Conservation (phyloP, 2,888 invertebrate genomes). For the Drosophila sordidapex region DNA sequence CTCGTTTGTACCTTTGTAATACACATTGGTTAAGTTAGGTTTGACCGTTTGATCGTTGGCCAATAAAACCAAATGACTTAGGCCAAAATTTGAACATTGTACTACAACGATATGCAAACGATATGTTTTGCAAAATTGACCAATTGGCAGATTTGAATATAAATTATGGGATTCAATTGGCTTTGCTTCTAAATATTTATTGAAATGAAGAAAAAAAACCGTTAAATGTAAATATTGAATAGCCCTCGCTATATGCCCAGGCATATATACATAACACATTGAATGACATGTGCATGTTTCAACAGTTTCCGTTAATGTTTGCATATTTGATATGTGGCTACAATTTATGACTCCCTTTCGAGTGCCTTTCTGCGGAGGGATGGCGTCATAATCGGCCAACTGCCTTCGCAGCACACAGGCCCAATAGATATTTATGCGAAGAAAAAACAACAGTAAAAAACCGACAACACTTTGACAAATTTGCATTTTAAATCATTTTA, state of each 20-base stretch:
- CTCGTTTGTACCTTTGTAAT: background rate
- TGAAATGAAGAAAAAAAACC: background rate
- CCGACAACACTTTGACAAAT: slow-evolving; percentile 38
- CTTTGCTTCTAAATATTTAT: background rate
- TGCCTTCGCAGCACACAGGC: slow-evolving; percentile 4
- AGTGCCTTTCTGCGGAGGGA: slow-evolving; percentile 4
- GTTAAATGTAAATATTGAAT: background rate
- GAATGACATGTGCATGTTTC: slow-evolving; percentile 46
- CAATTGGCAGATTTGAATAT: background rate
- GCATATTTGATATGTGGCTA: slow-evolving; percentile 33
- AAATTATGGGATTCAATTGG: background rate
- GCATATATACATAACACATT: slow-evolving; percentile 4
- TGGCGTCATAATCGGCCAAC: slow-evolving; percentile 30
- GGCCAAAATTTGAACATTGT: background rate
- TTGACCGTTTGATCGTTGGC: background rate
- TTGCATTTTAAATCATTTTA: slow-evolving; percentile 35
- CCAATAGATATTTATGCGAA: background rate
- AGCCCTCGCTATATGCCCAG: slow-evolving; percentile 7
- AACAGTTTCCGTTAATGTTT: slow-evolving; percentile 46
- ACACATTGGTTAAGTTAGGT: background rate
- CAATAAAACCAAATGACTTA: background rate
- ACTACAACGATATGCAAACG: too few relatives aligned
- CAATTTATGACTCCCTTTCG: slow-evolving; percentile 35
- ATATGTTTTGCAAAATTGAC: background rate
- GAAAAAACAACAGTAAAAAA: slow-evolving; percentile 3